Percentiles rank a stretch among this genome's conserved stretches.
Conservation (phyloP, 2,888 invertebrate species). For the Acanthosepion esculentum region DNA sequence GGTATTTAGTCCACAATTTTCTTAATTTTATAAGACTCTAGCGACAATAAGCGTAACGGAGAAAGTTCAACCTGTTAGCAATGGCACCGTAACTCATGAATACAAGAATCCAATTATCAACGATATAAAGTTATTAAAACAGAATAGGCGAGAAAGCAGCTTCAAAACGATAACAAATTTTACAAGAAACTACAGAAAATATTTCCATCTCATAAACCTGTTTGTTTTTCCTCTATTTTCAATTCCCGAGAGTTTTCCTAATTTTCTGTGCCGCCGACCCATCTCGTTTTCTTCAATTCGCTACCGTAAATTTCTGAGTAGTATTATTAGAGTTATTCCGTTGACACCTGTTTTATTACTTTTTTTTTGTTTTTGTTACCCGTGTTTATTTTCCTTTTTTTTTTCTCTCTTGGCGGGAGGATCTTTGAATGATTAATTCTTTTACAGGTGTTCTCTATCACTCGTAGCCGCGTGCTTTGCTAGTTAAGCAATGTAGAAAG, state of each 20-base stretch:
- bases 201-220: not conserved
- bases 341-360: not conserved
- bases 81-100: not conserved
- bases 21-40: too few species aligned
- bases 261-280: not conserved
- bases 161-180: not conserved
- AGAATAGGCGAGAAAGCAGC: not conserved
- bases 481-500: constrained; percentile 33
- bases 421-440: not conserved
- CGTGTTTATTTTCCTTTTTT: not conserved
- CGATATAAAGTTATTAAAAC: not conserved
- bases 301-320: not conserved
- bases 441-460: not conserved
- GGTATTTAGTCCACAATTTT: too few species aligned
- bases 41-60: not conserved
- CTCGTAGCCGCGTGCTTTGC: constrained; percentile 17
- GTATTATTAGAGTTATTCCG: not conserved
- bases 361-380: not conserved
- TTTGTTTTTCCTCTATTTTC: not conserved
- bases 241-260: not conserved
- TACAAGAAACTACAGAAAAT: not conserved
- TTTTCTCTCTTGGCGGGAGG: not conserved
- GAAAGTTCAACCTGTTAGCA: not conserved
- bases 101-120: constrained; percentile 33
- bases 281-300: not conserved